Evolutionary conservation across 2,113 vertebrate genomes (phyloP).

Genomic region (Ophiodon elongatus): DNA sequence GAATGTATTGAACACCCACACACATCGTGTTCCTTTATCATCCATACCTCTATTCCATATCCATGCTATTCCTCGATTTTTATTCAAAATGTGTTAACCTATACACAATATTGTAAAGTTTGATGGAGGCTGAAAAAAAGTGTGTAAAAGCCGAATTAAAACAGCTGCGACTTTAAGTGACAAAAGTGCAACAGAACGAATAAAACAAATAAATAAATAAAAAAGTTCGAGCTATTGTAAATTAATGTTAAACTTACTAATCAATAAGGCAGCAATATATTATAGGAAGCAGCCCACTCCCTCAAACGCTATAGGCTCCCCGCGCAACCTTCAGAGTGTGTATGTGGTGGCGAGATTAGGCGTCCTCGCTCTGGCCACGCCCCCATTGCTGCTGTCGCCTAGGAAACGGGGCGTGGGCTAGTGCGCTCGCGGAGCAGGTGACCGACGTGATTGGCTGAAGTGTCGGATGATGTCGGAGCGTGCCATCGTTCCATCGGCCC

Average conservation of each 20-base stretch:
- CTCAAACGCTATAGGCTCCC: not conserved
- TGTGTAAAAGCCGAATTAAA: not conserved
- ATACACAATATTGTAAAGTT: not conserved
- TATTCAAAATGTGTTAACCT: not conserved
- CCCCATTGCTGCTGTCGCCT: constrained; percentile 53
- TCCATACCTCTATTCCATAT: not conserved
- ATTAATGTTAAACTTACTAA: not conserved
- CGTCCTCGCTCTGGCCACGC: constrained; percentile 59
- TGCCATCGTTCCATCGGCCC: constrained; percentile 74
- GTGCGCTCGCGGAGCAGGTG: constrained; percentile 15
- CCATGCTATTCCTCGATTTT: not conserved
- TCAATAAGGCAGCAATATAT: not conserved
- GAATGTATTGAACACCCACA: not conserved
- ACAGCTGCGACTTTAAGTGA: not conserved
- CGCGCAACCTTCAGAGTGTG: not conserved
- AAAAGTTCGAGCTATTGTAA: not conserved
- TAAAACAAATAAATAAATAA: not conserved
- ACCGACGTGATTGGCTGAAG: constrained; percentile 74
- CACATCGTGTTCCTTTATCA: not conserved
- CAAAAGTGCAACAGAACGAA: not conserved
- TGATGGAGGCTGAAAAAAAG: not conserved
- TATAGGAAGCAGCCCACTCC: not conserved
- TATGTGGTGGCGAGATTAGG: constrained; percentile 73
- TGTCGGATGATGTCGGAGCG: constrained; percentile 74
- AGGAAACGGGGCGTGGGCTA: constrained; percentile 71